Evolutionary conservation across 2,797 vertebrate genomes (phyloP), one percentile per base, ranked within the genome.

Genomic region (Pteronotus mesoamericanus): DNA sequence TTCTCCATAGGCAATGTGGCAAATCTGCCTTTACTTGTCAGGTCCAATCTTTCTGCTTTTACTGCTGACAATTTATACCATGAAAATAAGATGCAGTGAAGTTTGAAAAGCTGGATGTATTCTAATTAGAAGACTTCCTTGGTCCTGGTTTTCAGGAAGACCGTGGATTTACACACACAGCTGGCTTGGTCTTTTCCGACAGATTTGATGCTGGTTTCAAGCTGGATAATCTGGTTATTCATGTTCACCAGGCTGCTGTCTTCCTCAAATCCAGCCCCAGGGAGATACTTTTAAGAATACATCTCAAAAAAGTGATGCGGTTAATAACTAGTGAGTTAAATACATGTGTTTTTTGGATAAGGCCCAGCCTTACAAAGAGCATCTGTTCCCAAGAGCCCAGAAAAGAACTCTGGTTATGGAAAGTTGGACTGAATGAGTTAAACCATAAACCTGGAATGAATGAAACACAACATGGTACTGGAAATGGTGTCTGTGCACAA

Each of bases 1-100:
- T 95, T 97, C 79, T 87, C 37, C 82, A 93, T 95, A 90, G 39
- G 91, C 77, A 89, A 44, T 5, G 44, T 53, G 84, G 84, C 91
- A 89, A 92, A 55, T 61, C 69, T 94, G 92, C 91, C 84, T 97
- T 92, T 44, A 46, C 71, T 94, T 97, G 95, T 95, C 85, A 96
- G 91, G 59, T 95, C 94, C 77, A 53, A 92, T 96, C 96, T 97
- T 97, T 96, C 94, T 91, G 96, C 94, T 97, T 96, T 97, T 95
- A 97, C 96, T 95, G 95, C 48, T 95, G 86, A 94, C 89, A 91
- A 83, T 89, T 95, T 78, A 91, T 89, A 96, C 96, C 90, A 96
- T 80, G 91, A 96, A 95, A 95, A 95, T 94, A 97, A 94, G 96
- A 94, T 95, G 91, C 86, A 86, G 79, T 93, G 91, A 91, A 68